phyloP scores from a whole-genome alignment of 2,888 invertebrate species.

The Neelides folsomi region DNA sequence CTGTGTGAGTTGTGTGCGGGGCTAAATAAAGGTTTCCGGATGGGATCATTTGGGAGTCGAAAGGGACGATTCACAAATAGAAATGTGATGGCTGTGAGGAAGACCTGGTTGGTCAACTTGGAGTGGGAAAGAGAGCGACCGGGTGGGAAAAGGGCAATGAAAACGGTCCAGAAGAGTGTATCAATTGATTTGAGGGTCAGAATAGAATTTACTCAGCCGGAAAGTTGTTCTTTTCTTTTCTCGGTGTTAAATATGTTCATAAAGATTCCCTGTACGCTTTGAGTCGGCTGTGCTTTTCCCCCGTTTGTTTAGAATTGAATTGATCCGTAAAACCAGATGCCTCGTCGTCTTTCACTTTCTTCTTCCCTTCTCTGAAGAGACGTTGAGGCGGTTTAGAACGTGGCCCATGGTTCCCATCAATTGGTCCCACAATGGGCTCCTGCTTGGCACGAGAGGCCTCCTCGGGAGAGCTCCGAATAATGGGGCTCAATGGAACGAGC shows the following conservation, averaged over 20 bases:
- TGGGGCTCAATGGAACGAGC: no score
- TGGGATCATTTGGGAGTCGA: no score
- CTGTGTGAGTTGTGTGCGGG: no score
- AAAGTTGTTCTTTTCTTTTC: conserved; percentile 22
- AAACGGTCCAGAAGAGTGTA: conserved; percentile 10
- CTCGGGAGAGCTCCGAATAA: background rate
- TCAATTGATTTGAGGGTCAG: conserved; percentile 23
- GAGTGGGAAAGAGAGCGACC: background rate
- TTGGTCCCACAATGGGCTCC: background rate
- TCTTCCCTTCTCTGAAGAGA: background rate
- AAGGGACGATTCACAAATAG: no score
- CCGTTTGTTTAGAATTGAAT: background rate
- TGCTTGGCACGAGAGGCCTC: background rate
- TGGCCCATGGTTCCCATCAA: background rate
- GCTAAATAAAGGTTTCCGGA: no score
- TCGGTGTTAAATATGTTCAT: conserved; percentile 12
- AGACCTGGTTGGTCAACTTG: background rate
- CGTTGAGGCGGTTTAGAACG: background rate
- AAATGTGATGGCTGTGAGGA: background rate
- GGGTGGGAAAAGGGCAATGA: background rate
- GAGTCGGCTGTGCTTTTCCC: no score
- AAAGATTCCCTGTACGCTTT: background rate
- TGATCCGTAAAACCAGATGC: background rate
- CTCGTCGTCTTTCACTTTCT: background rate
- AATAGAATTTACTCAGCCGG: conserved; percentile 16